These are phyloP conservation scores for Phyllotreta striolata DNA, from an alignment of 2,888 invertebrate genomes.

Conservation along the genomic window DNA sequence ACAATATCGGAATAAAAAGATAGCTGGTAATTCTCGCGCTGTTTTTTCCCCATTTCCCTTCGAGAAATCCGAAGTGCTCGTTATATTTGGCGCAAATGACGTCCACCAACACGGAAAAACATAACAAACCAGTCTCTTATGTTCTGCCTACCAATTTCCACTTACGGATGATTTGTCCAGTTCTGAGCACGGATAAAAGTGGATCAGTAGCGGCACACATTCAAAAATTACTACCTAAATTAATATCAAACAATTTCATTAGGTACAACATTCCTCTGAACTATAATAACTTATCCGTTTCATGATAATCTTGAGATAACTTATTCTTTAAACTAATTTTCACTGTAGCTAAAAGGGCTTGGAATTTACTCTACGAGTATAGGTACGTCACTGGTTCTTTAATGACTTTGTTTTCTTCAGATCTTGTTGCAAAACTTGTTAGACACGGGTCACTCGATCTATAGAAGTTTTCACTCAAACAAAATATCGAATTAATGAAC, in stretches of 20 bases:
- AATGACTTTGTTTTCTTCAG: conserved; percentile 7
- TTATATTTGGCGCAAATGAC: conserved; percentile 33
- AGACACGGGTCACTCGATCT: conserved; percentile 11
- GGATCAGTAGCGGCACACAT: conserved; percentile 3
- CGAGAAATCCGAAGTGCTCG: conserved; percentile 24
- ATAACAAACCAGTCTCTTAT: conserved; percentile 32
- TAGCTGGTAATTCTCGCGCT: not conserved
- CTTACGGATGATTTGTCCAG: conserved; percentile 36
- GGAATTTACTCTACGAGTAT: not conserved
- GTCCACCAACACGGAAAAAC: conserved; percentile 27
- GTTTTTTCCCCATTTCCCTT: conserved; percentile 8
- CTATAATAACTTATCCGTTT: too few species aligned
- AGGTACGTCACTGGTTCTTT: conserved; percentile 2
- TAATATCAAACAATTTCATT: too few species aligned
- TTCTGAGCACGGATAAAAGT: conserved; percentile 19
- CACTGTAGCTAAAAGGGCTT: too few species aligned
- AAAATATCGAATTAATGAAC: conserved; percentile 3
- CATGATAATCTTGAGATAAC: too few species aligned
- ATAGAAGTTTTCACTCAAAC: not conserved
- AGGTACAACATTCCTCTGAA: too few species aligned
- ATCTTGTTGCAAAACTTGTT: conserved; percentile 18
- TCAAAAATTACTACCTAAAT: not conserved
- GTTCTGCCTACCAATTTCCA: conserved; percentile 32
- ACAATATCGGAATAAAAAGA: not conserved
- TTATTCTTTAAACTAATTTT: too few species aligned